Conservation (phyloP, 2,113 vertebrate species). For the Terrapene triunguis region DNA sequence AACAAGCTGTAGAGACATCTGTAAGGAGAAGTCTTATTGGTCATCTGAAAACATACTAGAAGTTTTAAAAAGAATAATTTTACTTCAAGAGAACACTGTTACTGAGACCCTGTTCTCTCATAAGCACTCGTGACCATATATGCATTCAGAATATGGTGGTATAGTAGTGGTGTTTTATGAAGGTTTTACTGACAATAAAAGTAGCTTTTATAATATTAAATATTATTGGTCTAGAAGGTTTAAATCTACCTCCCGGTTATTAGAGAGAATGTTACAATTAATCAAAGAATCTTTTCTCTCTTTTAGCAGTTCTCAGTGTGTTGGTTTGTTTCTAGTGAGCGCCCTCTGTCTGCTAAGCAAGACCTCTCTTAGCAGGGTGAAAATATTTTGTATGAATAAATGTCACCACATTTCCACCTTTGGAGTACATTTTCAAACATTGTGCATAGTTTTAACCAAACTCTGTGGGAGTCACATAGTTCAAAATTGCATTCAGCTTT, state of each 20-base stretch:
- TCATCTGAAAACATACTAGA: neutral
- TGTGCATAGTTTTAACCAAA: neutral
- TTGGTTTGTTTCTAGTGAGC: neutral
- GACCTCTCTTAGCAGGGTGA: neutral
- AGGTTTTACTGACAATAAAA: accelerated
- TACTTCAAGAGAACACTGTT: neutral
- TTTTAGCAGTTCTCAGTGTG: neutral
- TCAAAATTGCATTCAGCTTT: neutral
- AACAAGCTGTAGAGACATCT: neutral
- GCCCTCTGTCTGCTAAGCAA: neutral
- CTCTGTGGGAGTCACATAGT: neutral
- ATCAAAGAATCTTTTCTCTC: neutral
- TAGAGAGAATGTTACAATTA: neutral
- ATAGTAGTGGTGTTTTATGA: neutral
- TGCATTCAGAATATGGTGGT: neutral
- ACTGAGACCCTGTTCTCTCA: neutral
- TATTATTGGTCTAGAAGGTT: neutral
- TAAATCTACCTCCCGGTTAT: neutral
- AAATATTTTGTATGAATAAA: neutral
- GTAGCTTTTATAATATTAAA: neutral
- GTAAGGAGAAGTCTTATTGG: neutral
- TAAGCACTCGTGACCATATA: neutral
- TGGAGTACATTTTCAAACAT: neutral
- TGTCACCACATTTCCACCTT: neutral
- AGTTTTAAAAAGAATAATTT: neutral